Evolutionary conservation across 2,113 vertebrate genomes (phyloP).

Genomic region (Rhegmatorhina hoffmannsi): DNA sequence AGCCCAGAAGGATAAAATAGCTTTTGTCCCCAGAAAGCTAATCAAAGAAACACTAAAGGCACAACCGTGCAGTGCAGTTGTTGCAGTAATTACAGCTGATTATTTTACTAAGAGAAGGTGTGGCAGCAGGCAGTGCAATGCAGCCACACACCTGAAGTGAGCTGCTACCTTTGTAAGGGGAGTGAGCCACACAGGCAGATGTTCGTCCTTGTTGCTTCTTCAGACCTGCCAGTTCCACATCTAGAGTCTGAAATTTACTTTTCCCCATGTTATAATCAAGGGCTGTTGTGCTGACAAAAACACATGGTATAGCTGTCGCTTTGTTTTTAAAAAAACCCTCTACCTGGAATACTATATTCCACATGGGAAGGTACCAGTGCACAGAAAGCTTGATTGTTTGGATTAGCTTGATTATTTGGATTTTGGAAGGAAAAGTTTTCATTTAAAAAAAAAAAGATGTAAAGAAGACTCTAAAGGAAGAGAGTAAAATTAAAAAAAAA

Average conservation of each 20-base stretch:
- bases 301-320: background rate
- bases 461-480: background rate
- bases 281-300: background rate
- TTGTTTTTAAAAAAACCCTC: background rate
- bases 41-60: background rate
- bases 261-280: background rate
- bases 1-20: background rate
- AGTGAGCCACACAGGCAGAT: background rate
- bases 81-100: background rate
- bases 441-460: background rate
- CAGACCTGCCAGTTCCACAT: background rate
- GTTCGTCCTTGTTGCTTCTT: background rate
- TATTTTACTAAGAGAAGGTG: background rate
- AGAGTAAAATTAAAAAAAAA: background rate
- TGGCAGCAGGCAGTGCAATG: background rate
- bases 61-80: rapidly evolving
- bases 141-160: background rate
- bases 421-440: background rate
- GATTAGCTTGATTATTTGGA: background rate
- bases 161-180: rapidly evolving
- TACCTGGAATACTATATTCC: background rate
- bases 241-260: background rate
- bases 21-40: background rate
- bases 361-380: background rate
- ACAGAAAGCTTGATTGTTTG: background rate